Evolutionary conservation across 2,113 vertebrate species (phyloP), one percentile per base, ranked within the genome.

Genomic region (Spilogale gracilis): DNA sequence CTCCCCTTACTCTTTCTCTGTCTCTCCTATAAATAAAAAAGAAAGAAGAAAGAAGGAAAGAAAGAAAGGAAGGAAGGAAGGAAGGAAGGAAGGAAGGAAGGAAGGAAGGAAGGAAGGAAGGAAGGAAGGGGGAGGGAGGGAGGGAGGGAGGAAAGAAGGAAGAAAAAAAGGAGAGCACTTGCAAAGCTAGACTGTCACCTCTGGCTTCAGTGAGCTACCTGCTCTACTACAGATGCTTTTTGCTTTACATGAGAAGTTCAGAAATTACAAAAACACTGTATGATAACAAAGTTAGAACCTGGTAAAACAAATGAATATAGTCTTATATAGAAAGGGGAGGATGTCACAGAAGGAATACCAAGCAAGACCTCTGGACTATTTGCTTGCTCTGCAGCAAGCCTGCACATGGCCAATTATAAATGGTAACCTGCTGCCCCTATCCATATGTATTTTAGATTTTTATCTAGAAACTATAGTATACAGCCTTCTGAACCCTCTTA

Each of bases 171-270:
- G 43, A 86, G n/a, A 76, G 43, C 16, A n/a, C 23, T 3, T 65
- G 20, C 38, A 65, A 91, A 79, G 45, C 4, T 1, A 74, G 1
- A 32, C 30, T 65, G 16, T 38, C 32, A 27, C 7, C 16, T 78
- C 85, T 61, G 71, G 58, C 50, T 71, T 43, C 45, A 78, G n/a
- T 38, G 58, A 81, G 30, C 82, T 65, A 45, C 3, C 38, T 65
- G 18, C 45, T 80, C 56, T 69, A 50, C 16, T n/a, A 69, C 0
- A 52, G 80, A 56, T 50, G 58, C 21, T 54, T 85, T 80, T 38
- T 82, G 38, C 94, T 96, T 92, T 79, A 56, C 43, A 43, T n/a
- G 90, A 96, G 67, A 78, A 91, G 52, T 67, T 79, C n/a, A 30
- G 9, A 82, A 58, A 88, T 74, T 58, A 81, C 18, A 52, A 67